Conservation (phyloP, 2,888 invertebrate species). For the Schizotus pectinicornis region DNA sequence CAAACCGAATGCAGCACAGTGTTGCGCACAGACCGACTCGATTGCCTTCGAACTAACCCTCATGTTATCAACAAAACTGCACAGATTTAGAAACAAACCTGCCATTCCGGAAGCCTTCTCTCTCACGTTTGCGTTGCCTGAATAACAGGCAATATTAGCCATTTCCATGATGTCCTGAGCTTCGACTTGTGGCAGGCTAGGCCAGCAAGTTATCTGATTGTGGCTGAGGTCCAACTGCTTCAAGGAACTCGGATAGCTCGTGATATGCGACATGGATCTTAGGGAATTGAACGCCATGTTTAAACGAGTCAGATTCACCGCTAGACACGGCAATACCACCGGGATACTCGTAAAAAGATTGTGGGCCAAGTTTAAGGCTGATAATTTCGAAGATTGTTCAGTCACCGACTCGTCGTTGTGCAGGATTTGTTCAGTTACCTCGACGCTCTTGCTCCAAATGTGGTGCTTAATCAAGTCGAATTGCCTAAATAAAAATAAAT, state of each 20-base stretch:
- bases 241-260: constrained; percentile 86
- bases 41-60: constrained; percentile 53
- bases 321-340: constrained; percentile 86
- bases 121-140: constrained; percentile 39
- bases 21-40: constrained; percentile 71
- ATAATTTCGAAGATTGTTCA: constrained; percentile 69
- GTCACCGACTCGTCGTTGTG: constrained; percentile 64
- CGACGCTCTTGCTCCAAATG: constrained; percentile 74
- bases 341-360: constrained; percentile 91
- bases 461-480: constrained; percentile 77
- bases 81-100: constrained; percentile 41
- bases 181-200: constrained; percentile 78
- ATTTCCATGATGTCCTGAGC: constrained; percentile 66
- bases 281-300: constrained; percentile 91
- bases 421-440: constrained; percentile 70
- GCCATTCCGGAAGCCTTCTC: constrained; percentile 53
- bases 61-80: background rate
- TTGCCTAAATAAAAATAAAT: constrained; percentile 55
- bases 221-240: constrained; percentile 93
- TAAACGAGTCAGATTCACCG: constrained; percentile 82
- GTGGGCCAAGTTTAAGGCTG: constrained; percentile 85
- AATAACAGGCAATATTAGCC: constrained; percentile 74
- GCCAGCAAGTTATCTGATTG: constrained; percentile 91
- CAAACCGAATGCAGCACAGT: constrained; percentile 83
- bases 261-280: constrained; percentile 83